phyloP scores from a whole-genome alignment of 2,113 vertebrate genomes.

The Zosterops pallidus region DNA sequence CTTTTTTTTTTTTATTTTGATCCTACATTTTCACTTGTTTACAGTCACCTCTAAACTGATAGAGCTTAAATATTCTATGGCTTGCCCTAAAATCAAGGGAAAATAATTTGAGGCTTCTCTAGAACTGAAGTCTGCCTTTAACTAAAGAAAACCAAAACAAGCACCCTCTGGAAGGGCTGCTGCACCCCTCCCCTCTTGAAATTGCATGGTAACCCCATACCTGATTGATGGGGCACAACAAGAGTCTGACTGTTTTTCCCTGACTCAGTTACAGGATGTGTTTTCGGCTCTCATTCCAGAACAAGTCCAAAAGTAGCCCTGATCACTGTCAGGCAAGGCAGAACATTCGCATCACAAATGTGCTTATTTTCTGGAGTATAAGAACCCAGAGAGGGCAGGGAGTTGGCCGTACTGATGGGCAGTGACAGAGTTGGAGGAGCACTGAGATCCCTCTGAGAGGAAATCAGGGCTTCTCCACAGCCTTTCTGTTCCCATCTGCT shows the following conservation, averaged over 20 bases:
- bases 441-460: not conserved
- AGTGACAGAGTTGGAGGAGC: not conserved
- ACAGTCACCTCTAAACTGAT: not conserved
- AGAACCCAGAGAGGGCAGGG: not conserved
- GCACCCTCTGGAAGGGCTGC: not conserved
- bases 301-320: not conserved
- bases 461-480: not conserved
- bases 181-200: not conserved
- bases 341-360: not conserved
- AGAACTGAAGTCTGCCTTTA: not conserved
- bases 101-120: not conserved
- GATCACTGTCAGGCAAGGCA: not conserved
- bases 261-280: accelerated
- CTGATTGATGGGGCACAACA: not conserved
- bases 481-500: not conserved
- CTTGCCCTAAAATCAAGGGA: not conserved
- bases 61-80: not conserved
- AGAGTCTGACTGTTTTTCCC: not conserved
- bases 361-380: not conserved
- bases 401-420: not conserved
- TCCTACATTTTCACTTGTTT: not conserved
- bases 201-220: not conserved
- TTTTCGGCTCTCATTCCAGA: not conserved
- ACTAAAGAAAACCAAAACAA: not conserved
- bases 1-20: not conserved